These are phyloP conservation scores for Nebria salina DNA, from an alignment of 2,888 invertebrate species.

Conservation along the genomic window DNA sequence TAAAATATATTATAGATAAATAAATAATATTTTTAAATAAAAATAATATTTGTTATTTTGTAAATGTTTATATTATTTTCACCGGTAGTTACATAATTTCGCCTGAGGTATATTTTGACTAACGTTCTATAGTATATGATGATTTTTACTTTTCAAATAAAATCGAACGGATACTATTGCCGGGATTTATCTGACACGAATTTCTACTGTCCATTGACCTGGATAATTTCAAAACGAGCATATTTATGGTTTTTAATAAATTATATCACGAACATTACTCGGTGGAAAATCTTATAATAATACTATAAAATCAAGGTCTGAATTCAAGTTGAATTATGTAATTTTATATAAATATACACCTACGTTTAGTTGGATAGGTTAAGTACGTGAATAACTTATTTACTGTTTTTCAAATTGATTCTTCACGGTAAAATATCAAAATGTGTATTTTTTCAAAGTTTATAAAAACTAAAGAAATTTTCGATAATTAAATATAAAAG, in stretches of 20 bases:
- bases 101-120: conserved; percentile 15
- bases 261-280: conserved; percentile 12
- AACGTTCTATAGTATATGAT: conserved; percentile 14
- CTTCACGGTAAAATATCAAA: no score
- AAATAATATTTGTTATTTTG: not conserved
- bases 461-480: no score
- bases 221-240: conserved; percentile 13
- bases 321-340: not conserved
- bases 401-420: not conserved
- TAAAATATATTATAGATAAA: no score
- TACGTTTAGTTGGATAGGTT: not conserved
- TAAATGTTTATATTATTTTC: conserved; percentile 9
- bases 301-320: conserved; percentile 9
- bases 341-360: not conserved
- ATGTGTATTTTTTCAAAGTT: no score
- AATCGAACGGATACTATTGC: conserved; percentile 23
- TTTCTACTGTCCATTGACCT: conserved; percentile 41
- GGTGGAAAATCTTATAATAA: not conserved
- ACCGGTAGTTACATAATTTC: conserved; percentile 21
- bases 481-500: no score
- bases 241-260: not conserved
- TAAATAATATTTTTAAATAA: no score
- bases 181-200: conserved; percentile 34
- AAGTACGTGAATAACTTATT: not conserved
- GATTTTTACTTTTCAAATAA: conserved; percentile 24